These are phyloP conservation scores for Sibirionetta formosa DNA, from an alignment of 2,797 vertebrate species.

Conservation along the genomic window DNA sequence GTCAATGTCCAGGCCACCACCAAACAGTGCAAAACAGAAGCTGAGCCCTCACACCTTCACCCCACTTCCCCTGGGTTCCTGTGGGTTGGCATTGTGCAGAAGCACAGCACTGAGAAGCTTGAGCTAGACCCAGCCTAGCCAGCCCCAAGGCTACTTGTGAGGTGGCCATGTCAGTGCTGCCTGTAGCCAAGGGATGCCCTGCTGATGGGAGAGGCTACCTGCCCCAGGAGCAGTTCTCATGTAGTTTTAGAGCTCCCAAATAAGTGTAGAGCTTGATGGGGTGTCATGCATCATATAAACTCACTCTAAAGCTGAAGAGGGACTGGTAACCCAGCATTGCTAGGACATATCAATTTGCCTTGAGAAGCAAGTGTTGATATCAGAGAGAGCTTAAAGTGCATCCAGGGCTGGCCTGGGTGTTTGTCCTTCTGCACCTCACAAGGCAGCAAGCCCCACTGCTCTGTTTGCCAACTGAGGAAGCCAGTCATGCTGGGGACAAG, in stretches of 20 bases:
- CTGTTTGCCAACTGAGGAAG: background rate
- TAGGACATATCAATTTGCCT: background rate
- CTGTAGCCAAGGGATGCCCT: background rate
- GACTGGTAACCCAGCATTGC: background rate
- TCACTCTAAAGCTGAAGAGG: background rate
- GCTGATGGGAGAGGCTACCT: background rate
- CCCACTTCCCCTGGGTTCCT: fast-evolving
- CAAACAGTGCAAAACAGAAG: fast-evolving
- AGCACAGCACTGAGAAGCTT: background rate
- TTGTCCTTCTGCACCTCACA: background rate
- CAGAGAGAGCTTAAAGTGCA: background rate
- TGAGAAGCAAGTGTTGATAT: background rate
- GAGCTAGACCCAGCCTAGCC: background rate
- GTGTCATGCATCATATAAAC: background rate
- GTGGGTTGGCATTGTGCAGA: background rate
- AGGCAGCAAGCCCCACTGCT: background rate
- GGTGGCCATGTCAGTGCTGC: too few relatives aligned
- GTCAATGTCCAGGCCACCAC: background rate
- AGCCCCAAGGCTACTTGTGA: background rate
- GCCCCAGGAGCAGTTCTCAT: background rate
- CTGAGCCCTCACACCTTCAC: background rate
- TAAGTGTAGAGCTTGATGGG: background rate
- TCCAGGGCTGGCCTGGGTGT: background rate
- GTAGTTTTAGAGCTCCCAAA: background rate
- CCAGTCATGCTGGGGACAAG: background rate